These are phyloP conservation scores for Dicyrtoma fusca DNA, from an alignment of 2,888 invertebrate genomes.

Conservation along the genomic window DNA sequence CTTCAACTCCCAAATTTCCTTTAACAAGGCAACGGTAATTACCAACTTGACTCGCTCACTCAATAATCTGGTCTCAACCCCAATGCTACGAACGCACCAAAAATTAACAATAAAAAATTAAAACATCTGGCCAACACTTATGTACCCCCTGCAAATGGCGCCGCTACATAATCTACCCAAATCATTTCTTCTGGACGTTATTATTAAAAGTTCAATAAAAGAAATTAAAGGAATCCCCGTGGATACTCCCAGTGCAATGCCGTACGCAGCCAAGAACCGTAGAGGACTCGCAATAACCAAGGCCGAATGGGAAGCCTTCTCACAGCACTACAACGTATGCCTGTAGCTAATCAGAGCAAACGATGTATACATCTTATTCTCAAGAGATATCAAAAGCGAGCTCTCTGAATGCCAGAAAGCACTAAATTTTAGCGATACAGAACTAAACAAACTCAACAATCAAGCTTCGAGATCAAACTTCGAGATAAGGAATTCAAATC, in stretches of 20 bases:
- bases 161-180: slow-evolving; percentile 17
- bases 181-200: slow-evolving; percentile 5
- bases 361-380: slow-evolving; percentile 10
- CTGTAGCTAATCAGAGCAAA: not conserved
- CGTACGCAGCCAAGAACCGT: slow-evolving; percentile 14
- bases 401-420: not conserved
- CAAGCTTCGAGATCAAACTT: not conserved
- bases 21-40: no score
- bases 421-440: not conserved
- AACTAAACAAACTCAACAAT: not conserved
- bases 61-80: not conserved
- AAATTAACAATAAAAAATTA: slow-evolving; percentile 37
- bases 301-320: slow-evolving; percentile 31
- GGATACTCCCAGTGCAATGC: slow-evolving; percentile 33
- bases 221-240: slow-evolving; percentile 23
- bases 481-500: slow-evolving; percentile 7
- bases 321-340: slow-evolving; percentile 32
- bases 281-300: slow-evolving; percentile 28
- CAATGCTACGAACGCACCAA: slow-evolving; percentile 30
- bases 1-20: no score
- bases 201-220: slow-evolving; percentile 14
- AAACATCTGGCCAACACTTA: slow-evolving; percentile 36
- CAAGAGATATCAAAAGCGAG: not conserved
- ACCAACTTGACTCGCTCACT: no score
- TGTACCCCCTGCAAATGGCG: slow-evolving; percentile 33